A percentile compares a stretch with the other conserved stretches of the same genome.
Conservation (phyloP, 1,140 invertebrate species). For the Semibalanus balanoides region DNA sequence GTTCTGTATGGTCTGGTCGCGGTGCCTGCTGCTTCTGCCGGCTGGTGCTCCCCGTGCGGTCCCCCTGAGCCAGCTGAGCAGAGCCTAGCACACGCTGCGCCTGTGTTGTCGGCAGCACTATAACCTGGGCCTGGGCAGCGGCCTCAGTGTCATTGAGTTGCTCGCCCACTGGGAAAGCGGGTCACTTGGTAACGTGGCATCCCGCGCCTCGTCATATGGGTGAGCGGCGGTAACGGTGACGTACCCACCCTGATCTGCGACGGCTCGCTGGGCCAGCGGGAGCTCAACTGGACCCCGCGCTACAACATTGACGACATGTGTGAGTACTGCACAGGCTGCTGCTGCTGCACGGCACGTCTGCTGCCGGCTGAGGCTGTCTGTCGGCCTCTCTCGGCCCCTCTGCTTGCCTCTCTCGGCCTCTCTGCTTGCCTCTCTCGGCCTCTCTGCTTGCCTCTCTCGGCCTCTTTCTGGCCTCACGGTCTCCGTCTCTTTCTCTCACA, state of each 20-base stretch:
- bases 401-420: background rate
- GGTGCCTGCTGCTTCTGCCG: no score
- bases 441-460: background rate
- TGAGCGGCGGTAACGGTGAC: slow-evolving; percentile 63
- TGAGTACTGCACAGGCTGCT: slow-evolving; percentile 29
- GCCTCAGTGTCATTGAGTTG: slow-evolving; percentile 16
- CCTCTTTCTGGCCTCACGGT: background rate
- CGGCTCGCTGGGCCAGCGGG: slow-evolving; percentile 50
- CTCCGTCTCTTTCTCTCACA: background rate
- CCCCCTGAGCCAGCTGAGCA: no score
- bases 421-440: background rate
- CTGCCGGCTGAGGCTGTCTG: background rate
- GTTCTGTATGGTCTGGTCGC: no score
- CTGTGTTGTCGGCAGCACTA: slow-evolving; percentile 13
- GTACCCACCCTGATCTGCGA: slow-evolving; percentile 78
- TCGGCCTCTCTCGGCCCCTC: background rate
- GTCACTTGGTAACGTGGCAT: slow-evolving; percentile 36
- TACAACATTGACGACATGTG: slow-evolving; percentile 78
- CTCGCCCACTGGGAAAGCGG: slow-evolving; percentile 15
- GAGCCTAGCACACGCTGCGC: no score
- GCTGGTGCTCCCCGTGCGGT: no score
- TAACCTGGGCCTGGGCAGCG: slow-evolving; percentile 18
- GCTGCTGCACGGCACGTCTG: background rate
- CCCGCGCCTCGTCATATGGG: slow-evolving; percentile 60
- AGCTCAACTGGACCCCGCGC: slow-evolving; percentile 69